Conservation (phyloP, 2,797 vertebrate species). For the Cetoscarus ocellatus region DNA sequence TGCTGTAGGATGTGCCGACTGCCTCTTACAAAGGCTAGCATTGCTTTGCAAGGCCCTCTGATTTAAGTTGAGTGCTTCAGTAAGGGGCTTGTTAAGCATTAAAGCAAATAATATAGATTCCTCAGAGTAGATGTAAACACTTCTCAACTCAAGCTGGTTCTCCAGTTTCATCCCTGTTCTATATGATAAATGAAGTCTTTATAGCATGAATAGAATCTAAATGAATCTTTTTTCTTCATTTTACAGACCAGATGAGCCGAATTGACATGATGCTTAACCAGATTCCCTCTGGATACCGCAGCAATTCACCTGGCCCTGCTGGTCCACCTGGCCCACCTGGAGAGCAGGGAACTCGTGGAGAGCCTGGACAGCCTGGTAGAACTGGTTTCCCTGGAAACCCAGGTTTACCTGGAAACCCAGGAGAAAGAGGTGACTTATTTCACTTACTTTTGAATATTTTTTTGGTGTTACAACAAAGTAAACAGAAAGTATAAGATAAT, state of each 20-base stretch:
- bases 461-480: not conserved
- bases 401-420: constrained; percentile 91
- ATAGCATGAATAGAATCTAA: not conserved
- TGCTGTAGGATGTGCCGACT: no score
- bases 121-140: no score
- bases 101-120: no score
- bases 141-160: no score
- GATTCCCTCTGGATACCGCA: constrained; percentile 95
- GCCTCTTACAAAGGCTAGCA: no score
- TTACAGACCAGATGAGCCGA: constrained; percentile 95
- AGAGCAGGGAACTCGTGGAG: constrained; percentile 88
- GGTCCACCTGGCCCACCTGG: constrained; percentile 94
- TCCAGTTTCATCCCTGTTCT: no score
- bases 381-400: constrained; percentile 93
- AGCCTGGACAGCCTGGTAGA: constrained; percentile 91
- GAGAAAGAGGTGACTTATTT: constrained; percentile 90
- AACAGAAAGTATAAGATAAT: constrained; percentile 1
- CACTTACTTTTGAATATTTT: not conserved
- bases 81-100: no score
- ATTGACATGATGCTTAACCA: constrained; percentile 97
- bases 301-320: constrained; percentile 91
- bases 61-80: no score
- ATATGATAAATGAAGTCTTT: not conserved
- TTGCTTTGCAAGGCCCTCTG: no score
- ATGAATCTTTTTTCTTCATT: constrained; percentile 1